These are phyloP conservation scores for Platerodrilus igneus DNA, from an alignment of 2,888 invertebrate genomes.

Conservation along the genomic window DNA sequence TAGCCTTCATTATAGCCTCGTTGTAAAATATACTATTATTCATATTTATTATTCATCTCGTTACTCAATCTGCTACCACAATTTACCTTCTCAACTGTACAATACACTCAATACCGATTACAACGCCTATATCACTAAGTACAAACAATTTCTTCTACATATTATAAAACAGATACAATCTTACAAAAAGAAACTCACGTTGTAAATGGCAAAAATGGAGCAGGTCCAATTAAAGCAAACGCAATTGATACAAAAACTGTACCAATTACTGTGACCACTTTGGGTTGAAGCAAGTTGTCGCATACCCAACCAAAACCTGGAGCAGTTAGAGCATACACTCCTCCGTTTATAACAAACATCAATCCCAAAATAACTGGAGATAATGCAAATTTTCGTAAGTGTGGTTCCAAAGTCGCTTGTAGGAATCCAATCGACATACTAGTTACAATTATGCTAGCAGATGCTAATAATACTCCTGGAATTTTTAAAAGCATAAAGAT, in stretches of 20 bases:
- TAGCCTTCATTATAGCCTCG: no score
- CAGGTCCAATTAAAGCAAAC: slow-evolving; percentile 75
- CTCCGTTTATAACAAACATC: slow-evolving; percentile 82
- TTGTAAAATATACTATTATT: no score
- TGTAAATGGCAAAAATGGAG: slow-evolving; percentile 64
- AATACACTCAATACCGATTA: no score
- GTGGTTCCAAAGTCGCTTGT: slow-evolving; percentile 84
- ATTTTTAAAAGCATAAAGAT: slow-evolving; percentile 62
- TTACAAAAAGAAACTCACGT: no score
- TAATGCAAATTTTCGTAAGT: slow-evolving; percentile 69
- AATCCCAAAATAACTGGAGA: slow-evolving; percentile 68
- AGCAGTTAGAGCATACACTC: slow-evolving; percentile 72
- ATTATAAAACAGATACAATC: no score
- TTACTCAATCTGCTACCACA: no score
- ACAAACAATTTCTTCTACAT: no score
- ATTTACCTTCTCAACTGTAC: no score
- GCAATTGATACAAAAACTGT: slow-evolving; percentile 62
- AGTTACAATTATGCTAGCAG: slow-evolving; percentile 68
- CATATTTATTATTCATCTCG: no score
- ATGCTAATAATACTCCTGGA: slow-evolving; percentile 68
- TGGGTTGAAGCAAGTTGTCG: slow-evolving; percentile 63
- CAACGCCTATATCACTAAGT: no score
- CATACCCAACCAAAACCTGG: slow-evolving; percentile 79
- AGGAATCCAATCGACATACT: slow-evolving; percentile 83
- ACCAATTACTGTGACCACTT: slow-evolving; percentile 63